Evolutionary conservation across 2,797 vertebrate genomes (phyloP).

Genomic region (Gymnoscopelus microlampas): DNA sequence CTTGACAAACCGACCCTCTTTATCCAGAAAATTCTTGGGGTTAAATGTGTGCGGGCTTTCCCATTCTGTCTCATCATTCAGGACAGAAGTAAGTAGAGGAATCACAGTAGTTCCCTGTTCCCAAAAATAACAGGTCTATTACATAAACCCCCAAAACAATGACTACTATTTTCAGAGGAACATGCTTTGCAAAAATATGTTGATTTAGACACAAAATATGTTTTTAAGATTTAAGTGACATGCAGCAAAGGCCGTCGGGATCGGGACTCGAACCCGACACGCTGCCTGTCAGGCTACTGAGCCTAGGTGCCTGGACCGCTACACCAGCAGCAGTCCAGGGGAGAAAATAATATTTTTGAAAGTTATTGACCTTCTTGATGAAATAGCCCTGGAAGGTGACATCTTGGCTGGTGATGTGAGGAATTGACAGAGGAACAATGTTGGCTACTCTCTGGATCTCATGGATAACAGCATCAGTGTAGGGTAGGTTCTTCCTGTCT

Average conservation of each 20-base stretch:
- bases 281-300: too few relatives aligned
- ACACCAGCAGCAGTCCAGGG: too few relatives aligned
- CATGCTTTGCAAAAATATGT: not conserved
- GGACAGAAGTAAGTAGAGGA: constrained; percentile 70
- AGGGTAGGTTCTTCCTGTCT: constrained; percentile 61
- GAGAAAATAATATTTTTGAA: too few relatives aligned
- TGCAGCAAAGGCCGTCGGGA: too few relatives aligned
- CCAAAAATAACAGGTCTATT: not conserved
- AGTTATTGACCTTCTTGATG: constrained; percentile 65
- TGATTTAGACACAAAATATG: not conserved
- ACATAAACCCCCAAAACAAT: not conserved
- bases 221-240: too few relatives aligned
- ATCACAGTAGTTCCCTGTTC: constrained; percentile 68
- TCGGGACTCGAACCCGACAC: too few relatives aligned
- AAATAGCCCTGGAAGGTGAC: constrained; percentile 68
- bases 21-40: constrained; percentile 74
- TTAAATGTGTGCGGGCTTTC: constrained; percentile 71
- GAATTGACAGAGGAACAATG: constrained; percentile 27
- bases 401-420: constrained; percentile 51
- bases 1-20: constrained; percentile 63
- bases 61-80: constrained; percentile 73
- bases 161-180: not conserved
- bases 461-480: constrained; percentile 65
- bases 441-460: constrained; percentile 62
- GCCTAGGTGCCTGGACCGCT: too few relatives aligned